These are phyloP conservation scores for Tauraco hartlaubi DNA, from an alignment of 2,797 vertebrate species.

Conservation along the genomic window DNA sequence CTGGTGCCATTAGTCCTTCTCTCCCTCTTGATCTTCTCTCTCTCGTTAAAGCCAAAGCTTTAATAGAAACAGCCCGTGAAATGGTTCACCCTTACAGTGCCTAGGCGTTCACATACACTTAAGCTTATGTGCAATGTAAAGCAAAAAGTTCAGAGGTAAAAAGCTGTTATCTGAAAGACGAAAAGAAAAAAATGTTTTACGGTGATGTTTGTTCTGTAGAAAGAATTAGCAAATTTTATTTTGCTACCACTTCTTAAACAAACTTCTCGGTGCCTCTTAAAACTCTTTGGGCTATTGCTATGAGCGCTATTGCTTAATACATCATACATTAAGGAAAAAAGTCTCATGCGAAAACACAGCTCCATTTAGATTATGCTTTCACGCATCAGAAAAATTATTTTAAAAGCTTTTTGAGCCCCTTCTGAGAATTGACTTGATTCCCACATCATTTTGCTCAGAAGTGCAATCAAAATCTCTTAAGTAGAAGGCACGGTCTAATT, in stretches of 20 bases:
- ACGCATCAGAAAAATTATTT: conserved; percentile 16
- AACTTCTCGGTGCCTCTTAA: background rate
- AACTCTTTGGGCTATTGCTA: background rate
- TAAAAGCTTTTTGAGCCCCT: conserved; percentile 7
- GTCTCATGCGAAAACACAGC: background rate
- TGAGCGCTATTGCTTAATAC: background rate
- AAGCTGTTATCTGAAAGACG: background rate
- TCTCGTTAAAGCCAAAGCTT: background rate
- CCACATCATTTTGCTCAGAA: background rate
- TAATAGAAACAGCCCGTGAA: background rate
- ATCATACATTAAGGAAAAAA: background rate
- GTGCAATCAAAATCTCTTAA: conserved; percentile 34
- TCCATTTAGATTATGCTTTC: conserved; percentile 16
- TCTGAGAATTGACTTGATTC: conserved; percentile 35
- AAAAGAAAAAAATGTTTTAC: background rate
- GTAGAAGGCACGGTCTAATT: background rate
- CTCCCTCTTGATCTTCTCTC: background rate
- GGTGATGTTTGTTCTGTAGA: background rate
- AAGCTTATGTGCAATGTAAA: background rate
- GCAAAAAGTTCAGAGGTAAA: background rate
- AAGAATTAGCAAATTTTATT: background rate
- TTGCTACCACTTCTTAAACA: background rate
- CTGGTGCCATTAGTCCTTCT: background rate
- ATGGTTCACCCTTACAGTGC: background rate
- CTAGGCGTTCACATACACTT: background rate